Evolutionary conservation across 2,888 invertebrate species (phyloP).

Genomic region (Meiosimyza decipiens): DNA sequence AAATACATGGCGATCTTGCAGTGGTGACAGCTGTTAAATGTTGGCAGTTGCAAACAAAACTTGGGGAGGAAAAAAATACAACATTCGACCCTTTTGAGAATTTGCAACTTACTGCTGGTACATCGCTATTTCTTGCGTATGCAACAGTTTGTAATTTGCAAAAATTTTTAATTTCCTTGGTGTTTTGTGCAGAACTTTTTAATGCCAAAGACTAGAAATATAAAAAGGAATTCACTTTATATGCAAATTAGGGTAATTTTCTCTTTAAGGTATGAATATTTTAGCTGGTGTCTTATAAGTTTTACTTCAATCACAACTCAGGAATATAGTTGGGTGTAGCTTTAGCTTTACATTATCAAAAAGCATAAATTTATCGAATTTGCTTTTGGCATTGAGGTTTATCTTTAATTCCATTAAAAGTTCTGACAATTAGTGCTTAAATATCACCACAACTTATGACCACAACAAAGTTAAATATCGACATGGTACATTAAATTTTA

Average conservation of each 20-base stretch:
- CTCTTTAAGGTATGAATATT: not conserved
- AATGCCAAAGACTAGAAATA: conserved; percentile 1
- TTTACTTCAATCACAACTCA: no score
- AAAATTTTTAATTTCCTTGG: conserved; percentile 17
- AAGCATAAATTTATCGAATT: no score
- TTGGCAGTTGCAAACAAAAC: not conserved
- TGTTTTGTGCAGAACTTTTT: conserved; percentile 15
- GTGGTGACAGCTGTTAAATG: conserved; percentile 31
- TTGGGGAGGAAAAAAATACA: no score
- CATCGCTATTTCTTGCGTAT: conserved; percentile 3
- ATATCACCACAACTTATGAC: not conserved
- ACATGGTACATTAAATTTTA: not conserved
- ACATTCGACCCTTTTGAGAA: not conserved
- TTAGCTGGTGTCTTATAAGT: no score
- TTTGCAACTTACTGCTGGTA: not conserved
- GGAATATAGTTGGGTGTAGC: no score
- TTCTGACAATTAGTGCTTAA: no score
- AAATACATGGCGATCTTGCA: conserved; percentile 16
- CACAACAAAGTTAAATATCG: conserved; percentile 11
- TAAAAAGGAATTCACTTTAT: conserved; percentile 15
- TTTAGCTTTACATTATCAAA: no score
- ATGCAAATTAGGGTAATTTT: conserved; percentile 16
- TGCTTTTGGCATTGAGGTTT: no score
- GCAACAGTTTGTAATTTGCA: conserved; percentile 57
- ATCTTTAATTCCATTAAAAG: no score